A percentile compares a stretch with the other conserved stretches of the same genome.
Conservation (phyloP, 2,113 vertebrate species). For the Cisticola juncidis region DNA sequence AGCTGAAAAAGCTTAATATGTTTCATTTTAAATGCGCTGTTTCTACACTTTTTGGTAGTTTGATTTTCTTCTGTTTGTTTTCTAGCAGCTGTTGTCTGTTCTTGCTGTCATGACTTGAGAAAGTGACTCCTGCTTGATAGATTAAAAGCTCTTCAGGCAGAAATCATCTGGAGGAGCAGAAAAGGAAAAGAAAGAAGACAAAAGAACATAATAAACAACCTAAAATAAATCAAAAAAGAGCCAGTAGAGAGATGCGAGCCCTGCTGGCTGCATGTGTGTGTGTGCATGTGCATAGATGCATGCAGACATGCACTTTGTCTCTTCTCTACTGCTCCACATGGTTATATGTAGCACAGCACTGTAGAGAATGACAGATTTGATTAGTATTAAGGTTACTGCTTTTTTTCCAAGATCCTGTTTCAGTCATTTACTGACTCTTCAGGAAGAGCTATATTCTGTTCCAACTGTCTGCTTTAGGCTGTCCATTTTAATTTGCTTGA, state of each 20-base stretch:
- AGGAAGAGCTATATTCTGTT: neutral
- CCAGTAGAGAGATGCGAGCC: neutral
- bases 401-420: neutral
- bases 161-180: neutral
- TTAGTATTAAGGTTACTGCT: neutral
- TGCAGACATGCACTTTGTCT: neutral
- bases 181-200: neutral
- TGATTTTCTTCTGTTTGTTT: constrained; percentile 23
- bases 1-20: neutral
- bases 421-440: neutral
- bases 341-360: neutral
- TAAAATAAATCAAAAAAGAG: neutral
- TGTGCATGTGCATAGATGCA: neutral
- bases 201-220: neutral
- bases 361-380: neutral
- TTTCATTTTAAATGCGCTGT: neutral
- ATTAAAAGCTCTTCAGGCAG: constrained; percentile 13
- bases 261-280: neutral
- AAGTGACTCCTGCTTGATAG: neutral
- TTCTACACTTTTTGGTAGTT: neutral
- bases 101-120: neutral
- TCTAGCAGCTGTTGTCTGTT: neutral
- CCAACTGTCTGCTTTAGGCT: neutral
- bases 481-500: neutral
- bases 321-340: neutral